A percentile compares a stretch with the other conserved stretches of the same genome.
phyloP scores from a whole-genome alignment of 1,140 invertebrate genomes.

The Trypoxylus dichotomus region DNA sequence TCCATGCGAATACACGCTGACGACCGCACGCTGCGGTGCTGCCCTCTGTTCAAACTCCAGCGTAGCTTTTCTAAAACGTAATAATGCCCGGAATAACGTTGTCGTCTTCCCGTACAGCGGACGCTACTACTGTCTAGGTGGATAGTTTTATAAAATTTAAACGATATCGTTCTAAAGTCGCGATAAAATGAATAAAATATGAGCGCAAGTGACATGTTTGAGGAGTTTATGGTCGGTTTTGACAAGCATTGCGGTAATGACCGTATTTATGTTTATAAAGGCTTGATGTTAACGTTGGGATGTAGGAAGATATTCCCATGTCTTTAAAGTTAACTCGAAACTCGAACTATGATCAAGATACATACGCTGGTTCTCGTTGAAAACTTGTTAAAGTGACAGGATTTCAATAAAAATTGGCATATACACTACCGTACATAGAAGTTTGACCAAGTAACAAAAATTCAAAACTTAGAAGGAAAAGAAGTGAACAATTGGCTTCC shows the following conservation, averaged over 20 bases:
- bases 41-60: neutral
- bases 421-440: no score
- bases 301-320: no score
- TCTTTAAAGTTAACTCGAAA: no score
- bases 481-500: no score
- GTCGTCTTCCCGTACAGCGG: neutral
- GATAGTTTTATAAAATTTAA: conserved; percentile 19
- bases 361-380: no score
- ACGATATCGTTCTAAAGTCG: neutral
- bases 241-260: neutral
- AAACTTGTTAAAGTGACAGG: no score
- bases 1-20: neutral
- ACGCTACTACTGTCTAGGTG: no score
- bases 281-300: no score
- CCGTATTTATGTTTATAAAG: neutral
- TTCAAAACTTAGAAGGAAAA: no score
- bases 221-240: neutral
- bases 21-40: neutral
- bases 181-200: conserved; percentile 21
- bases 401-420: no score
- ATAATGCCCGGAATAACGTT: neutral
- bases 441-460: no score
- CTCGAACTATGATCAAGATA: no score
- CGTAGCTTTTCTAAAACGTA: neutral
- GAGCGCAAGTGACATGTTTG: neutral